A percentile compares a stretch with the other conserved stretches of the same genome.
These are phyloP conservation scores for Enchytraeus crypticus DNA, from an alignment of 2,888 invertebrate species.

Conservation along the genomic window DNA sequence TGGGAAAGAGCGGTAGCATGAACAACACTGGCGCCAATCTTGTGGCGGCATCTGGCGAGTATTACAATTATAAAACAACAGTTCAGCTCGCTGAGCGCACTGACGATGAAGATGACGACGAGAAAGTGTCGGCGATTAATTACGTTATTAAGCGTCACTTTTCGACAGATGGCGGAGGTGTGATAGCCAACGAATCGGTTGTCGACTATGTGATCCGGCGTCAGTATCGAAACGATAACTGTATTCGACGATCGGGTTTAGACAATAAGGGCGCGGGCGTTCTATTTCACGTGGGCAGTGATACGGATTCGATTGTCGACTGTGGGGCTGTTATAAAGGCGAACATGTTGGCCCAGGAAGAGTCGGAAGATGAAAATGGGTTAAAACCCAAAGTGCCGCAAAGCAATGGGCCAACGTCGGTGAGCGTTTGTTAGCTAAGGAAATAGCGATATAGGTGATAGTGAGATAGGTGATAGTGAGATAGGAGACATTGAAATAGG, in stretches of 20 bases:
- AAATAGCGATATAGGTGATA: too few relatives aligned
- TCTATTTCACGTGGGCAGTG: too few relatives aligned
- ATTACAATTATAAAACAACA: constrained; percentile 11
- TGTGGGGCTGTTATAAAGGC: too few relatives aligned
- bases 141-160: constrained; percentile 14
- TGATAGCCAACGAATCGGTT: not conserved
- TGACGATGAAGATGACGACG: constrained; percentile 4
- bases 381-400: too few relatives aligned
- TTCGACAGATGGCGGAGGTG: not conserved
- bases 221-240: not conserved
- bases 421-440: too few relatives aligned
- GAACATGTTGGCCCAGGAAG: too few relatives aligned
- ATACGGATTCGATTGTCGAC: too few relatives aligned
- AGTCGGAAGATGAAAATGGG: too few relatives aligned
- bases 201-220: not conserved
- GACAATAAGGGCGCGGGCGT: too few relatives aligned
- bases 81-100: constrained; percentile 7
- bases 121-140: not conserved
- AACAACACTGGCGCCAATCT: not conserved
- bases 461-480: too few relatives aligned
- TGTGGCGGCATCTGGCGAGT: not conserved
- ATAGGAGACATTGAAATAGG: too few relatives aligned
- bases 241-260: not conserved
- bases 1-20: not conserved
- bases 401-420: too few relatives aligned